Base-by-base conservation (phyloP, 1,140 invertebrate genomes). In the Drosophila auraria region DNA sequence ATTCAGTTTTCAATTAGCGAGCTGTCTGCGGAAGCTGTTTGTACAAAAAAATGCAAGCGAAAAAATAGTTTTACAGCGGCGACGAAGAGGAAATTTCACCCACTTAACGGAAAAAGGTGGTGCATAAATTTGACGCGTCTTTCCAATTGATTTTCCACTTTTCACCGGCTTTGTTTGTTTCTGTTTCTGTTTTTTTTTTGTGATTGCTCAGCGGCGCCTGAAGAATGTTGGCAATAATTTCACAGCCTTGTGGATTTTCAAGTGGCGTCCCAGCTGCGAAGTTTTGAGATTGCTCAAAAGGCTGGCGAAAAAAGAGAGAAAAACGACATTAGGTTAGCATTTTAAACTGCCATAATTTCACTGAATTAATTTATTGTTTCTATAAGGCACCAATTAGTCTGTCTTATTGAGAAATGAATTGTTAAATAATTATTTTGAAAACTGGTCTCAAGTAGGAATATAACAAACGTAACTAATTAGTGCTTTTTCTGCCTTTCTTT, bases 81-180 rank as follows among this genome's bases (percentile, higher is more conserved):
- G 80, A 82, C 61, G 61, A 73, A 70, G 74, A 80, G 75, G 66
- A 78, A 79, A 64, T 80, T 89, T 89, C 70, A 84, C 83, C 65
- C 71, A 76, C 81, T 83, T 75, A 78, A 73, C 53, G 38, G 30
- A 58, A 38, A 62, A 25, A 60, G 66, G 63, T 49, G 44, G 66
- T 54, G 72, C 62, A 81, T 84, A 66, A 70, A 82, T 87, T 83
- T 81, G 73, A 66, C 44, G 40, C 62, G 64, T 72, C 60, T 87
- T 70, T 77, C 45, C 71, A 80, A 79, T 81, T 78, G 80, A 62
- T 83, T 83, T 83, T 73, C 40, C 80, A 72, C 83, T 89, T 87
- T 87, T 81, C 86, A 82, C 80, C 81, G 59, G 27, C 40, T 68
- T 53, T 77, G 20, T 58, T 76, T 47, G 14, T 9, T 44, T 62